Evolutionary conservation across 2,888 invertebrate genomes (phyloP), one percentile per base, ranked within the genome.

Genomic region (Athalia circularis): DNA sequence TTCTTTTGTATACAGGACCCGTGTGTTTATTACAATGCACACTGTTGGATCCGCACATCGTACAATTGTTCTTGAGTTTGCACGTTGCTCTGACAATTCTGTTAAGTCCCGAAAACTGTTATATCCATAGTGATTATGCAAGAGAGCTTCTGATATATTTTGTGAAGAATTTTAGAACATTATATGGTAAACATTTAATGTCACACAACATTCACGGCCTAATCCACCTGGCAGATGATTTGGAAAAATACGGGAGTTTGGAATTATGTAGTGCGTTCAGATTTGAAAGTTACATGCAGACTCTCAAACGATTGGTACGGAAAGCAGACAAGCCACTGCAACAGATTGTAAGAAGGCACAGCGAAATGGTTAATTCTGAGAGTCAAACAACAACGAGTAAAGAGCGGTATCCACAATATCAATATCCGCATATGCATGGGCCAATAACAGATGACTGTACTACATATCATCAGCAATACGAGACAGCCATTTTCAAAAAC

Each of bases 121-220:
- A 0, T 29, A 29, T 29, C 29, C 29, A 29, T 29, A 29, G 29
- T 29, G 29, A 77, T n/a, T 85, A 81, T 79, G 85, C 85, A 11
- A 52, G 82, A 48, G 8, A 67, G 7, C 72, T 85, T 6, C 70
- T 86, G 11, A 9, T 65, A 13, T 76, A 79, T 52, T 86, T 85
- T 82, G 84, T 86, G 45, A 13, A 70, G 45, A 48, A 50, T 5
- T 80, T 82, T 77, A 68, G 74, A 13, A 29, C 48, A 5, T 45
- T 85, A 11, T 86, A 84, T 79, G 81, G 81, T 3, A 15, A 50
- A 54, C n/a, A 74, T 11, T 52, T 68, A 29, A 29, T 80, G 1
- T 77, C 79, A 4, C 64, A 77, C 67, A 81, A 80, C 65, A 65
- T 81, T 7, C 79, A 80, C 43, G 65, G 67, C 65, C 13, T 80